Conservation (phyloP, 92 coral and sea anemone genomes). For the Heliopora coerulea region DNA sequence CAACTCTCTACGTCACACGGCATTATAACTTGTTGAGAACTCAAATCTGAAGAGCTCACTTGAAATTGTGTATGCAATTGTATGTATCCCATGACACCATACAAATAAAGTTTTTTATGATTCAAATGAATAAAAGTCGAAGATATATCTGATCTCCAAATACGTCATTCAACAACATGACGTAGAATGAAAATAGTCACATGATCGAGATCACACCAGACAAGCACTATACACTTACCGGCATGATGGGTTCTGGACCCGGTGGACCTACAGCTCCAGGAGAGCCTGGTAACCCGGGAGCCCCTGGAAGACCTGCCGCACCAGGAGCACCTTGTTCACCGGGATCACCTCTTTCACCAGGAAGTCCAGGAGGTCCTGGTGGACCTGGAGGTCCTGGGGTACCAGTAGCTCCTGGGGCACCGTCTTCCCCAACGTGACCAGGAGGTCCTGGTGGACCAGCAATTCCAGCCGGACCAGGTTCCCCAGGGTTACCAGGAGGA, state of each 20-base stretch:
- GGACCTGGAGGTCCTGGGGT: slow-evolving; percentile 98
- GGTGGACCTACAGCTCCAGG: slow-evolving; percentile 89
- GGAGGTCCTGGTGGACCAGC: slow-evolving; percentile 92
- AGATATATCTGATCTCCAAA: too few species aligned
- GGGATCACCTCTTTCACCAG: slow-evolving; percentile 98
- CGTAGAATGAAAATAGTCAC: neutral
- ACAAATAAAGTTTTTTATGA: too few species aligned
- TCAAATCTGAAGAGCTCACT: too few species aligned
- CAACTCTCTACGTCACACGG: too few species aligned
- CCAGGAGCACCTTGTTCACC: slow-evolving; percentile 99
- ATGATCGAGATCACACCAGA: too few species aligned
- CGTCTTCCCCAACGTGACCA: slow-evolving; percentile 99
- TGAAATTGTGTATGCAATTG: too few species aligned
- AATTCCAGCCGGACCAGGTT: slow-evolving; percentile 90
- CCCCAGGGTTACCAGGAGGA: slow-evolving; percentile 92
- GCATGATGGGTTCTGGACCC: slow-evolving; percentile 98
- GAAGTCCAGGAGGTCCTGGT: slow-evolving; percentile 99
- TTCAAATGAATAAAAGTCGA: too few species aligned
- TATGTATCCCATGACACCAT: too few species aligned
- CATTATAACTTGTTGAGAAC: too few species aligned
- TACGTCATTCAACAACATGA: too few species aligned
- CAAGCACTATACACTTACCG: slow-evolving; percentile 63
- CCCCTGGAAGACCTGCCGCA: slow-evolving; percentile 99
- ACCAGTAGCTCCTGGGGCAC: slow-evolving; percentile 99
- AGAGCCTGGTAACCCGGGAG: slow-evolving; percentile 97